phyloP scores from a whole-genome alignment of 2,113 vertebrate genomes.

The Brachyhypopomus gauderio region DNA sequence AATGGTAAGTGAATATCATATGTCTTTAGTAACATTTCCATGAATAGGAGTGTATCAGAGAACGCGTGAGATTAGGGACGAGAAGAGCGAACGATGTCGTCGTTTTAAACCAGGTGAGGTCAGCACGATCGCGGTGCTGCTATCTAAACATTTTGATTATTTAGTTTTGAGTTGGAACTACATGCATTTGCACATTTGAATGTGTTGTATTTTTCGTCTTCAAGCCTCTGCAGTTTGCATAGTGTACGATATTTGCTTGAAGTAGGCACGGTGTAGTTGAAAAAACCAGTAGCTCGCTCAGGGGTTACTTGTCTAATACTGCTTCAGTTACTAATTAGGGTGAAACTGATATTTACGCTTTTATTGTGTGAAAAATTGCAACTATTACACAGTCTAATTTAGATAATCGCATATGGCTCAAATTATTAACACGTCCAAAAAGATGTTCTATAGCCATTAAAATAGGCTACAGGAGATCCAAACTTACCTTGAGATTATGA shows the following conservation, averaged over 20 bases:
- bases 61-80: too few relatives aligned
- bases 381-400: not conserved
- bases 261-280: not conserved
- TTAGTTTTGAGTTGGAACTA: too few relatives aligned
- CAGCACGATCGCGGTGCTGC: too few relatives aligned
- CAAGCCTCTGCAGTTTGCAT: not conserved
- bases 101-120: too few relatives aligned
- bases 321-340: not conserved
- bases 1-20: not conserved
- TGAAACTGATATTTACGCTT: not conserved
- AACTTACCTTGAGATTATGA: not conserved
- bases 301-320: not conserved
- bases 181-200: too few relatives aligned
- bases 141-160: too few relatives aligned
- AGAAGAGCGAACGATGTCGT: too few relatives aligned
- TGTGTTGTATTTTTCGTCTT: too few relatives aligned
- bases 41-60: not conserved
- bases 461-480: too few relatives aligned
- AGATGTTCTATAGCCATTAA: not conserved
- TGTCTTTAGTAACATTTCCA: conserved; percentile 1
- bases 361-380: not conserved
- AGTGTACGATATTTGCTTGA: not conserved
- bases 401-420: not conserved
- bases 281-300: not conserved
- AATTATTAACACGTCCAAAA: not conserved